These are phyloP conservation scores for Ornithorhynchus anatinus DNA, from an alignment of 2,113 vertebrate genomes.

Conservation along the genomic window DNA sequence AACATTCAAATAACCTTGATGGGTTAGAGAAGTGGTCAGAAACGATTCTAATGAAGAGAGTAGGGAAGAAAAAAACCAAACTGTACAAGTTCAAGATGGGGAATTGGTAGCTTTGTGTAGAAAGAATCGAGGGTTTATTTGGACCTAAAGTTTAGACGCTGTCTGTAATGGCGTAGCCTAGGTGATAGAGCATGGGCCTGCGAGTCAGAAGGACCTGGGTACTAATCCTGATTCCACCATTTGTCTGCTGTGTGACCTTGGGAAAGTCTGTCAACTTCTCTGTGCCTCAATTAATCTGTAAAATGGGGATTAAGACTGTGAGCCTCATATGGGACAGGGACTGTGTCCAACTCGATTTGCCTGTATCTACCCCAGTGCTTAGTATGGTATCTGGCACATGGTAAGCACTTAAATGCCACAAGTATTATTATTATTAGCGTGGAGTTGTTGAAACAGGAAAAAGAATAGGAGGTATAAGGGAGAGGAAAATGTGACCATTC, in stretches of 20 bases:
- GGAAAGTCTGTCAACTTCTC: not conserved
- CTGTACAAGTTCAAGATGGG: not conserved
- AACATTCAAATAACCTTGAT: conserved; percentile 53
- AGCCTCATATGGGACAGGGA: too few species aligned
- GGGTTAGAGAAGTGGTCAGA: conserved; percentile 35
- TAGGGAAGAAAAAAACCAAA: not conserved
- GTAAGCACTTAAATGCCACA: too few species aligned
- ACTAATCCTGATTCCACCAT: not conserved
- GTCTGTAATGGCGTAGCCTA: not conserved
- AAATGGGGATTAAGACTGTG: too few species aligned
- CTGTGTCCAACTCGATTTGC: too few species aligned
- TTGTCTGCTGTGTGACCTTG: not conserved
- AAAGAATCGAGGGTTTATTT: not conserved
- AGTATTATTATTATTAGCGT: not conserved
- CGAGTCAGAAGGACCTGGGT: too few species aligned
- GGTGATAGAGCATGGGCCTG: too few species aligned
- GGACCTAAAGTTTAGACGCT: not conserved
- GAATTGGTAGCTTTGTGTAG: not conserved
- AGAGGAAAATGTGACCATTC: too few species aligned
- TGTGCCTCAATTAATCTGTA: not conserved
- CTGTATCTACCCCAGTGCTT: too few species aligned
- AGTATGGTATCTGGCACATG: too few species aligned
- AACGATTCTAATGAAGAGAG: conserved; percentile 17
- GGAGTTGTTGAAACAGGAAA: not conserved
- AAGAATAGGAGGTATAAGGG: not conserved